Evolutionary conservation across 2,888 invertebrate species (phyloP).

Genomic region (Heliconius aoede): DNA sequence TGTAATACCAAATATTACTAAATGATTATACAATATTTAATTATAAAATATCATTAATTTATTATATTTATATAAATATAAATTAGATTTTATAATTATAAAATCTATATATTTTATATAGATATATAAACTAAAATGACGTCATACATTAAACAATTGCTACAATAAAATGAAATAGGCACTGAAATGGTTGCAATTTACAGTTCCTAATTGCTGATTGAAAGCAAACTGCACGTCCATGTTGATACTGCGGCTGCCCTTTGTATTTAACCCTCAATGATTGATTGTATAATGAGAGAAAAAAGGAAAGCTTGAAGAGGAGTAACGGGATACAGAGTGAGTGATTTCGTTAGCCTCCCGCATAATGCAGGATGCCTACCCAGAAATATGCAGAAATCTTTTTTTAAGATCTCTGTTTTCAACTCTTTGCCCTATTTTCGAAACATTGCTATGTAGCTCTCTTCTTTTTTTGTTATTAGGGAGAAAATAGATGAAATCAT

Average conservation of each 20-base stretch:
- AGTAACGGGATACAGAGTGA: neutral
- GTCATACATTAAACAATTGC: neutral
- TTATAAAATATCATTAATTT: no score
- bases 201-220: constrained; percentile 7
- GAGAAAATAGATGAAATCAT: no score
- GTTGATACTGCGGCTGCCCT: neutral
- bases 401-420: no score
- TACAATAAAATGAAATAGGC: constrained; percentile 2
- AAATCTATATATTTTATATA: neutral
- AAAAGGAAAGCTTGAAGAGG: neutral
- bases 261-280: neutral
- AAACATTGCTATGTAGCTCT: no score
- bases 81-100: neutral
- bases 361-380: no score
- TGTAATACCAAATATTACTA: no score
- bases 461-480: no score
- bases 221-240: constrained; percentile 5
- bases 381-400: no score
- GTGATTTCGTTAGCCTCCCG: no score
- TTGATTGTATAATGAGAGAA: neutral
- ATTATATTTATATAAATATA: no score
- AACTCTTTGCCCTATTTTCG: no score
- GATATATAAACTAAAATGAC: neutral
- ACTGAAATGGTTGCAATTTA: neutral
- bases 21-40: no score